Evolutionary conservation across 2,888 invertebrate species (phyloP).

Genomic region (Drosophila paramelanica): DNA sequence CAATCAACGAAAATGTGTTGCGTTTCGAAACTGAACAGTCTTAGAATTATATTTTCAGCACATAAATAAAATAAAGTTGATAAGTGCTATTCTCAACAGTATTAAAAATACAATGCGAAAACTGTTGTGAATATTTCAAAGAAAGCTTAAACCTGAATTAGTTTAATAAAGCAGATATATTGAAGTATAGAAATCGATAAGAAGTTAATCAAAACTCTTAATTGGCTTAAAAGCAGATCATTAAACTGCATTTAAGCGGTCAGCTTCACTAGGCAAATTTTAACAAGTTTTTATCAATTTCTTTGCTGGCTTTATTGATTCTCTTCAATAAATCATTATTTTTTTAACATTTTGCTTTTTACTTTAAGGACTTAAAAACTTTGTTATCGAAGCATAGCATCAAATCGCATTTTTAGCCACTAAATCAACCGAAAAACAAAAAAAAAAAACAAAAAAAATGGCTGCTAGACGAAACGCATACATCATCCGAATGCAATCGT

Average conservation of each 20-base stretch:
- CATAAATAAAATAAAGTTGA: too few species aligned
- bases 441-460: conserved; percentile 40
- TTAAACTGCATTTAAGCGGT: background rate
- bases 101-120: too few species aligned
- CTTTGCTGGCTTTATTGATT: conserved; percentile 13
- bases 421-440: conserved; percentile 35
- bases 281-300: background rate
- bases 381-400: conserved; percentile 21
- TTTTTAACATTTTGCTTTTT: background rate
- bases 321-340: conserved; percentile 12
- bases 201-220: background rate
- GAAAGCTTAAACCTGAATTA: too few species aligned
- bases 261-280: background rate
- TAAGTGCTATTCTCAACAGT: too few species aligned
- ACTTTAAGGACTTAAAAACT: conserved; percentile 21
- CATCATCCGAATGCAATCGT: conserved; percentile 62
- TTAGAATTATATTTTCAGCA: too few species aligned
- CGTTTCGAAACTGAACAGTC: background rate
- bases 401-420: conserved; percentile 27
- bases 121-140: too few species aligned
- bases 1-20: conserved; percentile 21
- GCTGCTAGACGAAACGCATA: conserved; percentile 65
- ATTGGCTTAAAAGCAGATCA: too few species aligned
- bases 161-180: too few species aligned
- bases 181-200: too few species aligned